Conservation (phyloP, 1,140 invertebrate species). For the Orussus abietinus region DNA sequence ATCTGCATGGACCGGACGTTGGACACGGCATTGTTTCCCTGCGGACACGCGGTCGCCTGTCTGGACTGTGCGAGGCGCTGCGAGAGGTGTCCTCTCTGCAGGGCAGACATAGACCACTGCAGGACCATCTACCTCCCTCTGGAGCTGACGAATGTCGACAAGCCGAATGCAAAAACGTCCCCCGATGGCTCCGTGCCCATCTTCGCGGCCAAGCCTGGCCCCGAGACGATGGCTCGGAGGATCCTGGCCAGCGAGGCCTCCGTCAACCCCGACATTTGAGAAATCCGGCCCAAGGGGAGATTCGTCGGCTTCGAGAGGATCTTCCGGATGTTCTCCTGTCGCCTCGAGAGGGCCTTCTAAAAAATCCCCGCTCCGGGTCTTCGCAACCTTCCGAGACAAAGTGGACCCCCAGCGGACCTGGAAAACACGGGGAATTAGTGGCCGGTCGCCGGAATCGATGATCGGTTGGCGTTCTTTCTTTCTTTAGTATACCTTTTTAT, state of each 20-base stretch:
- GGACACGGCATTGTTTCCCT: conserved; percentile 78
- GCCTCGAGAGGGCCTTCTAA: conserved; percentile 25
- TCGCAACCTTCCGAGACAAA: no score
- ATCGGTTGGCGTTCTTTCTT: no score
- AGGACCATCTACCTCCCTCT: conserved; percentile 70
- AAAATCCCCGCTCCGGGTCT: no score
- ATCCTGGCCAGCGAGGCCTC: conserved; percentile 24
- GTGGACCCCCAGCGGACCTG: no score
- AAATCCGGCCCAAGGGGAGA: conserved; percentile 18
- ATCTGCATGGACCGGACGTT: conserved; percentile 80
- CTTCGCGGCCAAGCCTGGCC: conserved; percentile 17
- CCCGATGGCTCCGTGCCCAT: conserved; percentile 25
- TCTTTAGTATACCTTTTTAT: no score
- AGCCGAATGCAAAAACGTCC: conserved; percentile 34
- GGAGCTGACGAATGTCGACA: conserved; percentile 50
- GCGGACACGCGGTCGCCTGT: conserved; percentile 78
- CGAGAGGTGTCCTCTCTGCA: conserved; percentile 72
- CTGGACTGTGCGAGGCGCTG: conserved; percentile 66
- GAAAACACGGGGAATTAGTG: no score
- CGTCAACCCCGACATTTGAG: conserved; percentile 39
- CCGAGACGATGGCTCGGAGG: conserved; percentile 23
- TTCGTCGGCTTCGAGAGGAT: conserved; percentile 26
- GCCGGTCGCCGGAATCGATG: no score
- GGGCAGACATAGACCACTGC: conserved; percentile 67
- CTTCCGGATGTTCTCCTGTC: conserved; percentile 36